Conservation (phyloP, 2,888 invertebrate species). For the Lysandra bellargus region DNA sequence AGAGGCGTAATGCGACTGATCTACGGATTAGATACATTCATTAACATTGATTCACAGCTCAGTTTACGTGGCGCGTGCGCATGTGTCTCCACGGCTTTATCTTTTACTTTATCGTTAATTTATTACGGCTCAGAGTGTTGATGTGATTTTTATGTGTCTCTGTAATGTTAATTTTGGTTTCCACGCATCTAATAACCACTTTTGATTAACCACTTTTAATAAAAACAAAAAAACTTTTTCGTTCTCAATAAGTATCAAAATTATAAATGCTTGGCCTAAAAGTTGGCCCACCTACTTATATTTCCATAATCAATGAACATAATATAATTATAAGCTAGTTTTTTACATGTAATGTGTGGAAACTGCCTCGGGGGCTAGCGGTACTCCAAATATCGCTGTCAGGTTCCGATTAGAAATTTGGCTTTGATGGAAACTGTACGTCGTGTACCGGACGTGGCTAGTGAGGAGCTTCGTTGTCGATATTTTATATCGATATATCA, state of each 20-base stretch:
- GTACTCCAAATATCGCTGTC: slow-evolving; percentile 67
- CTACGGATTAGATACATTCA: slow-evolving; percentile 31
- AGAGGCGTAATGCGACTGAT: slow-evolving; percentile 29
- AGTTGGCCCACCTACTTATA: background rate
- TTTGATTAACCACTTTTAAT: background rate
- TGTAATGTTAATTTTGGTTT: background rate
- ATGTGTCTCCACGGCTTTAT: slow-evolving; percentile 22
- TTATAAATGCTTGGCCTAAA: background rate
- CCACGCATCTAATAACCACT: background rate
- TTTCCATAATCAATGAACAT: slow-evolving; percentile 15
- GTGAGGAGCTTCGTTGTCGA: slow-evolving; percentile 5
- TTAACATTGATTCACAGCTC: slow-evolving; percentile 30
- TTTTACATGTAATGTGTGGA: slow-evolving; percentile 36
- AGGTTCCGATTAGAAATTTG: slow-evolving; percentile 65
- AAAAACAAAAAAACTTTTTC: background rate
- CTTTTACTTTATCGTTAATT: slow-evolving; percentile 22
- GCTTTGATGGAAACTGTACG: slow-evolving; percentile 66
- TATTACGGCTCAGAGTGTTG: background rate
- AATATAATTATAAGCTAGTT: slow-evolving; percentile 30
- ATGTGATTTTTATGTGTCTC: background rate
- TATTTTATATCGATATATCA: background rate
- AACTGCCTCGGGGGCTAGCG: slow-evolving; percentile 60
- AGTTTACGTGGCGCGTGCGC: slow-evolving; percentile 27
- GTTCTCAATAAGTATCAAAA: background rate
- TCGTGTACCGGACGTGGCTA: slow-evolving; percentile 28